Conservation (phyloP, 1,140 invertebrate species). For the Euschistus heros region DNA sequence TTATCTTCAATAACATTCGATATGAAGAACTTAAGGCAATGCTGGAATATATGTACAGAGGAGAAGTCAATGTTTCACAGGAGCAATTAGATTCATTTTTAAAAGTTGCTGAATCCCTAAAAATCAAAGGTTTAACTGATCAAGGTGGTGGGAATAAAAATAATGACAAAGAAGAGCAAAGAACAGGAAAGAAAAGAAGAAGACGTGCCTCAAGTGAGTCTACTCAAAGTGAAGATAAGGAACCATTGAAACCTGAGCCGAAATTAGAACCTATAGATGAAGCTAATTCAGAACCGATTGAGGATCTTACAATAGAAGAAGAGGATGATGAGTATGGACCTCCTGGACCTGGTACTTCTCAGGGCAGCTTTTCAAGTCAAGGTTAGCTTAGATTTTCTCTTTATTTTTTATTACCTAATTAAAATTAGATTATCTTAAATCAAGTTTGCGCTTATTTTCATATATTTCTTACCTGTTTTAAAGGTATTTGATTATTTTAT, state of each 20-base stretch:
- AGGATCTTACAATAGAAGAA: constrained; percentile 21
- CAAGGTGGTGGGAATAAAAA: constrained; percentile 37
- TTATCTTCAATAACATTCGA: constrained; percentile 83
- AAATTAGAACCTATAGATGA: constrained; percentile 17
- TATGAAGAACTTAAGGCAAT: constrained; percentile 82
- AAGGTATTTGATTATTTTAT: too few species aligned
- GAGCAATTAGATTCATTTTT: constrained; percentile 80
- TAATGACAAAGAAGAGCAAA: neutral
- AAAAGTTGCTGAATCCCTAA: constrained; percentile 79
- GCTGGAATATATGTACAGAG: constrained; percentile 91
- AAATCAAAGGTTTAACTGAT: constrained; percentile 76
- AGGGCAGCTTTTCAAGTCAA: constrained; percentile 10
- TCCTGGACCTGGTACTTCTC: constrained; percentile 14
- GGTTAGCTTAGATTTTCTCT: neutral
- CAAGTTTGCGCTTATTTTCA: too few species aligned
- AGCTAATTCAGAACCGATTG: constrained; percentile 1
- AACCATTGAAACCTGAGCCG: neutral
- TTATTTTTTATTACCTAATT: neutral
- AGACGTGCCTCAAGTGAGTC: neutral
- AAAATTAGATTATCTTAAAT: too few species aligned
- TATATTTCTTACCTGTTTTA: too few species aligned
- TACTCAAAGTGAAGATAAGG: neutral
- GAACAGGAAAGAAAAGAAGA: neutral
- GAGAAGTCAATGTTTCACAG: constrained; percentile 89
- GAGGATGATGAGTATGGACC: constrained; percentile 13